Conservation (phyloP, 2,797 vertebrate genomes). For the Siniperca scherzeri region DNA sequence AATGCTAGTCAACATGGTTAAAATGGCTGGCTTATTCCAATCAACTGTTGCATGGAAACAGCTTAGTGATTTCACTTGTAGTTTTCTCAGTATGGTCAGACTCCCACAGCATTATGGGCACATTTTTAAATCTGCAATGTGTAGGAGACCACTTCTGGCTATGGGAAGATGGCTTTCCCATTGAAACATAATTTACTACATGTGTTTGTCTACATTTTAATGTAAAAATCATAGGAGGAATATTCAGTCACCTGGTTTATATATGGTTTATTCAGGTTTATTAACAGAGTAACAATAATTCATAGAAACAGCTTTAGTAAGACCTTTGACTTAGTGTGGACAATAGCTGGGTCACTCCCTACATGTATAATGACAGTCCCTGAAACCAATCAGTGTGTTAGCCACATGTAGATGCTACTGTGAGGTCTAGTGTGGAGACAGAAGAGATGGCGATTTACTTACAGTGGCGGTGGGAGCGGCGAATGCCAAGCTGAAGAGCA, state of each 20-base stretch:
- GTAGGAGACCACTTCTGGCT: neutral
- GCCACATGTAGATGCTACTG: neutral
- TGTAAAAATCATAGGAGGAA: slow-evolving; percentile 3
- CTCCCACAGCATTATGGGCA: slow-evolving; percentile 20
- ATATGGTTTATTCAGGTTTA: neutral
- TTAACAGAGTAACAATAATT: neutral
- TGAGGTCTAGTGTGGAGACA: neutral
- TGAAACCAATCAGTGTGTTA: neutral
- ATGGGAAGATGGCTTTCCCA: slow-evolving; percentile 10
- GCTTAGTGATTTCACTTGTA: slow-evolving; percentile 6
- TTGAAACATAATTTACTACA: neutral
- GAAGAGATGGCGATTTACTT: slow-evolving; percentile 44
- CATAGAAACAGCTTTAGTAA: neutral
- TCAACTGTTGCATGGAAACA: slow-evolving; percentile 11
- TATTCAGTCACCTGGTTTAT: neutral
- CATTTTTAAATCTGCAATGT: neutral
- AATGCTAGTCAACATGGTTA: neutral
- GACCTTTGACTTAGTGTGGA: neutral
- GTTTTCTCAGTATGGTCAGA: neutral
- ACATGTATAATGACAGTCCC: neutral
- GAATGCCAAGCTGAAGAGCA: slow-evolving; percentile 97
- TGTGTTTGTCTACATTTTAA: neutral
- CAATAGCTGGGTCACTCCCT: neutral
- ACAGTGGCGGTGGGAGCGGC: slow-evolving; percentile 94
- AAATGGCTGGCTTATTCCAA: neutral